These are phyloP conservation scores for Criorhina ranunculi DNA, from an alignment of 2,888 invertebrate species.

Conservation along the genomic window DNA sequence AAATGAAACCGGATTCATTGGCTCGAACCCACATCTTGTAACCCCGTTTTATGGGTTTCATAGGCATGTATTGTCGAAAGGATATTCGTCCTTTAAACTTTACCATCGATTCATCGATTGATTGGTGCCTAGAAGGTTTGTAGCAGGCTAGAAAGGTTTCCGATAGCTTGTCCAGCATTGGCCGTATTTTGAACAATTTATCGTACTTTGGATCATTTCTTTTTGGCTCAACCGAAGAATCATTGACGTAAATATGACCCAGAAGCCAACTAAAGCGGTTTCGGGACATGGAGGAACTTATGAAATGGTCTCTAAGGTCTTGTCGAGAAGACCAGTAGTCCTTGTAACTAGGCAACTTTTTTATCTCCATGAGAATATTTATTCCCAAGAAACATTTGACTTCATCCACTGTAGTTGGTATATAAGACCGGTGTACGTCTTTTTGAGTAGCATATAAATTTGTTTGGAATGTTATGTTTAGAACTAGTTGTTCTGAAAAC, in stretches of 20 bases:
- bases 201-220: conserved; percentile 5
- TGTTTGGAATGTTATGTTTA: background rate
- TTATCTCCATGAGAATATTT: background rate
- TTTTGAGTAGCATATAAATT: conserved; percentile 8
- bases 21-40: background rate
- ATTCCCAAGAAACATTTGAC: conserved; percentile 3
- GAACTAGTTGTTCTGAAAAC: conserved; percentile 6
- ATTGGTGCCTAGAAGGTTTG: conserved; percentile 8
- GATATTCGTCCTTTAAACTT: background rate
- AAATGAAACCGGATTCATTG: background rate
- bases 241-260: conserved; percentile 1
- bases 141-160: conserved; percentile 2
- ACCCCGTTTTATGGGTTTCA: background rate
- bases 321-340: conserved; percentile 18
- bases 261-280: too few relatives aligned
- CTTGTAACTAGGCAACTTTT: conserved; percentile 10
- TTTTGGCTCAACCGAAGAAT: conserved; percentile 16
- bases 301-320: conserved; percentile 12
- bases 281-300: too few relatives aligned
- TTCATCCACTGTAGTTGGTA: background rate
- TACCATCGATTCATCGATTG: background rate
- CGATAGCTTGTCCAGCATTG: background rate
- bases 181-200: conserved; percentile 15
- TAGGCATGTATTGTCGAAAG: conserved; percentile 3
- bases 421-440: background rate